Conservation (phyloP, 2,888 invertebrate genomes). For the Sinopyrophorus schimmeli region DNA sequence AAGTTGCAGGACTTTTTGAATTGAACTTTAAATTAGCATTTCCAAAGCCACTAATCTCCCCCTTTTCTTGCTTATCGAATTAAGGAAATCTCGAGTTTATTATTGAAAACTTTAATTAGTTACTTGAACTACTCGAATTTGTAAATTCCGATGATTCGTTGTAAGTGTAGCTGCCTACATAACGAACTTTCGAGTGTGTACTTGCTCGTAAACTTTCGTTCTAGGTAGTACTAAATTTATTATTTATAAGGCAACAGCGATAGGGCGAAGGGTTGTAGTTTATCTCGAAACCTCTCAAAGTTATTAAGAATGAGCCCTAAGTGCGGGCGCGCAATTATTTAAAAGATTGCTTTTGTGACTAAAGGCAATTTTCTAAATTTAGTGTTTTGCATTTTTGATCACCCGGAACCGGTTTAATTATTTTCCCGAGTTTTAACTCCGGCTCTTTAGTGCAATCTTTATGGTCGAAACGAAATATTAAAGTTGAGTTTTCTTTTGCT, state of each 20-base stretch:
- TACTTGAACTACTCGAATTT: slow-evolving; percentile 17
- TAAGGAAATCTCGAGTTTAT: slow-evolving; percentile 13
- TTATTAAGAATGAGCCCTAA: slow-evolving; percentile 52
- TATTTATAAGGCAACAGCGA: slow-evolving; percentile 27
- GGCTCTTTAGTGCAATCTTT: slow-evolving; percentile 24
- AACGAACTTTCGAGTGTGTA: slow-evolving; percentile 24
- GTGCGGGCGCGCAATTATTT: slow-evolving; percentile 47
- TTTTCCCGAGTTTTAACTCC: too few relatives aligned
- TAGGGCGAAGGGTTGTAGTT: slow-evolving; percentile 20
- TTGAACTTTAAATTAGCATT: slow-evolving; percentile 17
- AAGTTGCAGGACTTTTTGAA: slow-evolving; percentile 13
- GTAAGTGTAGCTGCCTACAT: slow-evolving; percentile 15
- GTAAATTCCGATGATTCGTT: slow-evolving; percentile 24
- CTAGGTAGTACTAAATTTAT: slow-evolving; percentile 23
- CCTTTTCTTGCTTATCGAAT: slow-evolving; percentile 18
- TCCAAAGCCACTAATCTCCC: slow-evolving; percentile 1
- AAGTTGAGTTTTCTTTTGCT: slow-evolving; percentile 7
- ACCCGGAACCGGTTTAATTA: too few relatives aligned
- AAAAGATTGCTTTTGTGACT: slow-evolving; percentile 50
- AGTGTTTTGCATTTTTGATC: too few relatives aligned
- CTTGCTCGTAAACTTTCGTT: slow-evolving; percentile 20
- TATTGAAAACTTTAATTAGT: slow-evolving; percentile 23
- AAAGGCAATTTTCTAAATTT: too few relatives aligned
- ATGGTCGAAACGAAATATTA: slow-evolving; percentile 16
- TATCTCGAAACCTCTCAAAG: slow-evolving; percentile 35